Evolutionary conservation across 2,888 invertebrate species (phyloP).

Genomic region (Tridacna crocea): DNA sequence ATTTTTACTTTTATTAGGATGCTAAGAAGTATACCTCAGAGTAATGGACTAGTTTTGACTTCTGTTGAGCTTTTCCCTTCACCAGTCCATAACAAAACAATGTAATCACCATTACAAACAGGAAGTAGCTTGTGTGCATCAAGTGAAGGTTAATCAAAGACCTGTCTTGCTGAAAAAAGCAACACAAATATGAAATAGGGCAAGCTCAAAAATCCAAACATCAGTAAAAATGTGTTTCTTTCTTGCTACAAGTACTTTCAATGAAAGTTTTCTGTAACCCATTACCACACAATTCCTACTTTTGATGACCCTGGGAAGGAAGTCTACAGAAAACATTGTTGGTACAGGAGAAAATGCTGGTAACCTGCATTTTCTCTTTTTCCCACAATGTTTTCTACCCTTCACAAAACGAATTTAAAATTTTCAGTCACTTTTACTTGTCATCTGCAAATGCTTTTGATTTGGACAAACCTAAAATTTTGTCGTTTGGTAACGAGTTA

Average conservation of each 20-base stretch:
- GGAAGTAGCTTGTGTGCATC: conserved; percentile 84
- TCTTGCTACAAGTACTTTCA: not conserved
- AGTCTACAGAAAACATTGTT: no score
- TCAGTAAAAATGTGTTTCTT: not conserved
- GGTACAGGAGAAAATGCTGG: no score
- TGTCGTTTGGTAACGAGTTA: no score
- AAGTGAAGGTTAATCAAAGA: conserved; percentile 84
- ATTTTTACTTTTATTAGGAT: no score
- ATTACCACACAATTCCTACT: not conserved
- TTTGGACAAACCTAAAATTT: no score
- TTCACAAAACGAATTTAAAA: no score
- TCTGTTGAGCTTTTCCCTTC: conserved; percentile 75
- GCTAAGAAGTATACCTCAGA: conserved; percentile 28
- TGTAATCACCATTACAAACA: conserved; percentile 84
- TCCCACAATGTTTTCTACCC: no score
- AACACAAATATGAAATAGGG: not conserved
- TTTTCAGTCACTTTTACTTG: no score
- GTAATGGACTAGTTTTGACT: conserved; percentile 45
- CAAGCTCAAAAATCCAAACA: not conserved
- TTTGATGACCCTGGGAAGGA: no score
- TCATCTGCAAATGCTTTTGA: no score
- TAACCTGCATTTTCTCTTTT: no score
- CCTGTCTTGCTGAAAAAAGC: conserved; percentile 80
- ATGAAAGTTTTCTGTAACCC: not conserved
- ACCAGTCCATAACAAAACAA: conserved; percentile 83